These are phyloP conservation scores for Garrulus glandarius DNA, from an alignment of 2,797 vertebrate genomes.

Conservation along the genomic window DNA sequence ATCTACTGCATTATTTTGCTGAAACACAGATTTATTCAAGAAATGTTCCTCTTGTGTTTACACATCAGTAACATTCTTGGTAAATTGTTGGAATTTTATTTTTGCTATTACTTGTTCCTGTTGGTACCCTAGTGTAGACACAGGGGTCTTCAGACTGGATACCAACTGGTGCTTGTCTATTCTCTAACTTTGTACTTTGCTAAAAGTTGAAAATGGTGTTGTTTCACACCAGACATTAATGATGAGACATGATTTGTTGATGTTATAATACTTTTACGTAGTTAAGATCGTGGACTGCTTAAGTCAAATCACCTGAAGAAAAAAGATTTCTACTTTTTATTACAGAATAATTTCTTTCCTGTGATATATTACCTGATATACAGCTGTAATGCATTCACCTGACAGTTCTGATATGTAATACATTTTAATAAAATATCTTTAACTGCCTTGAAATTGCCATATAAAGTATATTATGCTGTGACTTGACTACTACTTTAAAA, in stretches of 20 bases:
- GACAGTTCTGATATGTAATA: neutral
- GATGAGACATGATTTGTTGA: neutral
- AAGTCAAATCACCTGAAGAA: neutral
- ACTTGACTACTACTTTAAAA: neutral
- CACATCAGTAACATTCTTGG: neutral
- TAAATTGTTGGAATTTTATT: neutral
- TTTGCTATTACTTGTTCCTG: neutral
- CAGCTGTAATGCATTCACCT: neutral
- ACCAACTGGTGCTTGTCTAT: neutral
- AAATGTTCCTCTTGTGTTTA: neutral
- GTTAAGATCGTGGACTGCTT: neutral
- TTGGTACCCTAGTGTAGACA: neutral
- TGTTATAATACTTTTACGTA: neutral
- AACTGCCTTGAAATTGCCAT: neutral
- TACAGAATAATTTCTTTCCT: neutral
- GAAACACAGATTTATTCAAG: neutral
- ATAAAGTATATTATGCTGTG: neutral
- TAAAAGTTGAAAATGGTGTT: neutral
- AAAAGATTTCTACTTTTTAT: neutral
- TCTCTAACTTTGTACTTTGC: neutral
- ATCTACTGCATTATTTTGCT: neutral
- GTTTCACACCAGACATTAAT: neutral
- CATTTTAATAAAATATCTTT: neutral
- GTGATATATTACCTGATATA: neutral
- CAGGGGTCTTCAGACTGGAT: neutral